Percentiles rank a stretch among this genome's conserved stretches.
Conservation (phyloP, 2,797 vertebrate genomes). For the Gadopsis bispinosus region DNA sequence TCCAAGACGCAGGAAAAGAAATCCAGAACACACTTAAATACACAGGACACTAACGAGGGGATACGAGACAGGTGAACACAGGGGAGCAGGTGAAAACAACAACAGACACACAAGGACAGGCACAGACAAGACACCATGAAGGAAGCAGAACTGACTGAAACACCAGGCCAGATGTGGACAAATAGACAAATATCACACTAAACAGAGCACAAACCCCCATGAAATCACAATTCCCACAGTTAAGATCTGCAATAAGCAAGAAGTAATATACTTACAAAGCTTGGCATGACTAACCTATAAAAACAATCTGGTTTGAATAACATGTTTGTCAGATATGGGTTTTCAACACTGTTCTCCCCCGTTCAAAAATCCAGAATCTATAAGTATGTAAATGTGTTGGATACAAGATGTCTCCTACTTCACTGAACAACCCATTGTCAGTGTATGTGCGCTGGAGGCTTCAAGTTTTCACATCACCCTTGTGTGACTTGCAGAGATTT, state of each 20-base stretch:
- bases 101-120: too few species aligned
- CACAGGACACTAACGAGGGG: too few species aligned
- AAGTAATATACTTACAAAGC: not conserved
- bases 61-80: too few species aligned
- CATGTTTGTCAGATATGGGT: not conserved
- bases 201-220: too few species aligned
- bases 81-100: too few species aligned
- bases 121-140: too few species aligned
- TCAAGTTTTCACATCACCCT: not conserved
- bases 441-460: not conserved
- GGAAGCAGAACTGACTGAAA: too few species aligned
- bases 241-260: not conserved
- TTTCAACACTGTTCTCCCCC: constrained; percentile 1
- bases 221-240: not conserved
- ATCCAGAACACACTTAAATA: too few species aligned
- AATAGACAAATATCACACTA: too few species aligned
- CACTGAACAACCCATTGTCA: not conserved
- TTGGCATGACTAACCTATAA: not conserved
- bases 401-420: not conserved
- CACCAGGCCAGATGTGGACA: too few species aligned
- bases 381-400: not conserved
- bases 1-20: too few species aligned
- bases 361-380: not conserved
- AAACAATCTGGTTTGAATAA: not conserved
- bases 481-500: not conserved